Evolutionary conservation across 2,797 vertebrate genomes (phyloP).

Genomic region (Mus caroli): DNA sequence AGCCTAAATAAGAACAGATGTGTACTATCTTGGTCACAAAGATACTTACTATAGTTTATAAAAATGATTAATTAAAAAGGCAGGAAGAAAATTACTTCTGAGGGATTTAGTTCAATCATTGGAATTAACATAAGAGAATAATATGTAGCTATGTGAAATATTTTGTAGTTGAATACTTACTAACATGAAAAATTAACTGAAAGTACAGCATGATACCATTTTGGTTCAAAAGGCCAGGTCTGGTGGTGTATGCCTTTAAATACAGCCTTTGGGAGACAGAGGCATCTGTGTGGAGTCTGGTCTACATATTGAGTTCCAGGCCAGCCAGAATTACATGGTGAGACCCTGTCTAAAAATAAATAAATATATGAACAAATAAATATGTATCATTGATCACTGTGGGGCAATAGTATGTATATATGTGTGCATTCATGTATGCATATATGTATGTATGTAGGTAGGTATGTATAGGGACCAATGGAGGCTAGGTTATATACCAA

Average conservation of each 20-base stretch:
- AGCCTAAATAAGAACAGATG: slow-evolving; percentile 33
- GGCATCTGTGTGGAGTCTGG: background rate
- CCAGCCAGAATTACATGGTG: background rate
- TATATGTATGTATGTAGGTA: rapidly evolving
- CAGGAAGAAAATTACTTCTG: slow-evolving; percentile 18
- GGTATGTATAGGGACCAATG: background rate
- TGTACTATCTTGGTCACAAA: background rate
- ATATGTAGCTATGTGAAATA: slow-evolving; percentile 17
- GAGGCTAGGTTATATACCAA: background rate
- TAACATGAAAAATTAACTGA: slow-evolving; percentile 8
- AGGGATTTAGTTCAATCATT: background rate
- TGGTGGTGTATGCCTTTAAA: background rate
- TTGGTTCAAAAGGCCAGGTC: background rate
- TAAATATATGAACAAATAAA: too few species aligned
- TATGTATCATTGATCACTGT: background rate
- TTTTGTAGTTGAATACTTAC: slow-evolving; percentile 19
- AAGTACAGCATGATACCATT: slow-evolving; percentile 15
- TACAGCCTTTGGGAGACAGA: background rate
- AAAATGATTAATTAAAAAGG: slow-evolving; percentile 48
- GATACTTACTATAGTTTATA: background rate
- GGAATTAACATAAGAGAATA: background rate
- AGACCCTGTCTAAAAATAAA: background rate
- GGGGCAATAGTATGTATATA: background rate
- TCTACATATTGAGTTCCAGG: background rate
- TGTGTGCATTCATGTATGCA: too few species aligned